A percentile compares a stretch with the other conserved stretches of the same genome.
These are phyloP conservation scores for Gobio gobio DNA, from an alignment of 2,113 vertebrate genomes.

Conservation along the genomic window DNA sequence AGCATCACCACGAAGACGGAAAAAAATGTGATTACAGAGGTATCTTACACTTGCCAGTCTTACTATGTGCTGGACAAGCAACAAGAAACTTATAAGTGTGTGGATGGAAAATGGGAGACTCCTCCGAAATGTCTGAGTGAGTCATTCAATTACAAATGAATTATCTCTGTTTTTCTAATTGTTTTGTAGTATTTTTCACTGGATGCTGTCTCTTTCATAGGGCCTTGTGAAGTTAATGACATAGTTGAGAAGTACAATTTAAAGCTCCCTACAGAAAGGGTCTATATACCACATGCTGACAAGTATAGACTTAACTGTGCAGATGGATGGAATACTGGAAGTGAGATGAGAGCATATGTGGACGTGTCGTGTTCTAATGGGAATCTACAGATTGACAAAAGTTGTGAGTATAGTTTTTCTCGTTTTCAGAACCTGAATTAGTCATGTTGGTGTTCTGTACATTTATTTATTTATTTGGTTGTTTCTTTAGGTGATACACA, in stretches of 20 bases:
- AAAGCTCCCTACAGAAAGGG: background rate
- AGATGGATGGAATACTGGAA: slow-evolving; percentile 1
- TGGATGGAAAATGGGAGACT: background rate
- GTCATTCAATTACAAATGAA: background rate
- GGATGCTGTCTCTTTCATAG: background rate
- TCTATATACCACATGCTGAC: background rate
- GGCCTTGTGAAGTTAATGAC: slow-evolving; percentile 21
- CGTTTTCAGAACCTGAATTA: background rate
- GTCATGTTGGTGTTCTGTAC: background rate
- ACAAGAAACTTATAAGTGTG: slow-evolving; percentile 5
- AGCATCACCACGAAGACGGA: background rate
- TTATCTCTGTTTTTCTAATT: background rate
- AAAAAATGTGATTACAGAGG: background rate
- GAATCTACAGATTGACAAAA: slow-evolving; percentile 18
- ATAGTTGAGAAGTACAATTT: slow-evolving; percentile 15
- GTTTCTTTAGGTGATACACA: slow-evolving; percentile 4
- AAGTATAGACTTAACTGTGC: background rate
- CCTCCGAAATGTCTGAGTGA: slow-evolving; percentile 33
- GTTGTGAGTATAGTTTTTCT: slow-evolving; percentile 19
- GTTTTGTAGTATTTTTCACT: background rate
- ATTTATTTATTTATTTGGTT: background rate
- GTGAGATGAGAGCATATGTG: background rate
- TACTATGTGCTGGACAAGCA: slow-evolving; percentile 17
- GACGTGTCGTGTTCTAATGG: background rate
- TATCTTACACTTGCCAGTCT: slow-evolving; percentile 27